A percentile compares a stretch with the other conserved stretches of the same genome.
These are phyloP conservation scores for Pocota personata DNA, from an alignment of 2,888 invertebrate species.

Conservation along the genomic window DNA sequence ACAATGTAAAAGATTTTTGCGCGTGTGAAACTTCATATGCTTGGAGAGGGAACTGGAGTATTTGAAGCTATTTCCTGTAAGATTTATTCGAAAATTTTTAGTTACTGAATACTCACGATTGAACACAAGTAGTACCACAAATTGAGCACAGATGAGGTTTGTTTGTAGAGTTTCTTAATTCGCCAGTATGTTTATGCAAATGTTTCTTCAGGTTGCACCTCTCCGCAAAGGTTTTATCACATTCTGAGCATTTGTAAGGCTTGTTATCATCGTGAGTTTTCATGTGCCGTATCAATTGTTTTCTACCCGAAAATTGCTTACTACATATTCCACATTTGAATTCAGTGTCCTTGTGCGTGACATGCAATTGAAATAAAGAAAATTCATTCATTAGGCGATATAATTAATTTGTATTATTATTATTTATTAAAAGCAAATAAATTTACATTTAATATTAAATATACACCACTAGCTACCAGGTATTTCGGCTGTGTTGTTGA, in stretches of 20 bases:
- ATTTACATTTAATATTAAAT: too few relatives aligned
- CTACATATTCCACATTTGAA: constrained; percentile 19
- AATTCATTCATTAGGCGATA: too few relatives aligned
- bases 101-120: background rate
- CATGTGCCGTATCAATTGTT: constrained; percentile 81
- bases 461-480: too few relatives aligned
- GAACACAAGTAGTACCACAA: constrained; percentile 24
- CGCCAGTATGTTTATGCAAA: constrained; percentile 83
- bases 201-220: constrained; percentile 82
- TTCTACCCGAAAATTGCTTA: constrained; percentile 77
- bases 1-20: constrained; percentile 83
- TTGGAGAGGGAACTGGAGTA: constrained; percentile 84
- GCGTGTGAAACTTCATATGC: constrained; percentile 84
- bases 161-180: constrained; percentile 82
- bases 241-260: constrained; percentile 83
- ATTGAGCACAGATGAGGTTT: constrained; percentile 79
- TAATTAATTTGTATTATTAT: too few relatives aligned
- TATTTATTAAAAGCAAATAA: too few relatives aligned
- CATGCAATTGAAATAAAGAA: background rate
- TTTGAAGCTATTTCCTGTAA: constrained; percentile 82
- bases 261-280: constrained; percentile 83
- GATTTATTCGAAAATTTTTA: background rate
- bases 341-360: background rate
- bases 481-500: too few relatives aligned
- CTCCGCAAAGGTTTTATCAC: constrained; percentile 83